Conservation (phyloP, 2,797 vertebrate genomes). For the Neopelma chrysocephalum region DNA sequence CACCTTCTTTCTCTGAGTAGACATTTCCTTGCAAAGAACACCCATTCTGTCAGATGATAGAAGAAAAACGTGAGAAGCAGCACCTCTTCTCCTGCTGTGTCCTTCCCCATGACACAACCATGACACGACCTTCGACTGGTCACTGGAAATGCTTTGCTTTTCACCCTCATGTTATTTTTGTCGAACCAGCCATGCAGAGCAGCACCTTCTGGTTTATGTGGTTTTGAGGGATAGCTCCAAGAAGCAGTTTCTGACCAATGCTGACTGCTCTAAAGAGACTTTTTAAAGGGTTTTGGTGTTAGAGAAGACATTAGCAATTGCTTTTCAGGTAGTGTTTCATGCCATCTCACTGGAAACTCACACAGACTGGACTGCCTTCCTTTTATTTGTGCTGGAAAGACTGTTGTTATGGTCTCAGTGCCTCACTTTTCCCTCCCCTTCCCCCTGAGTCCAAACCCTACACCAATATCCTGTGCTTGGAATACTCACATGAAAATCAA, state of each 20-base stretch:
- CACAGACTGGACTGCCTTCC: not conserved
- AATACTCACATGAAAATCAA: rapidly evolving
- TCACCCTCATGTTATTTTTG: not conserved
- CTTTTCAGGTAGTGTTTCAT: not conserved
- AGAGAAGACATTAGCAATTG: not conserved
- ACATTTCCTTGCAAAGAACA: not conserved
- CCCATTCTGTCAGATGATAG: not conserved
- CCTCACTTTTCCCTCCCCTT: not conserved
- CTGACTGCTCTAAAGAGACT: not conserved
- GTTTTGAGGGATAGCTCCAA: not conserved
- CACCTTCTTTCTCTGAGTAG: not conserved
- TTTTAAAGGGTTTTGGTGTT: not conserved
- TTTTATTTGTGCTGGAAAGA: not conserved
- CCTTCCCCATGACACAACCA: rapidly evolving
- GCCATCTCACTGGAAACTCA: rapidly evolving
- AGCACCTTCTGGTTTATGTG: rapidly evolving
- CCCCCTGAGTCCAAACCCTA: not conserved
- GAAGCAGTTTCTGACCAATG: not conserved
- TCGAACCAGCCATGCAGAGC: not conserved
- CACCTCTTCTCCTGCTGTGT: not conserved
- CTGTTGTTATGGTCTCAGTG: not conserved
- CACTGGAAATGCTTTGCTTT: not conserved
- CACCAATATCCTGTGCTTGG: not conserved
- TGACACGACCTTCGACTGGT: not conserved
- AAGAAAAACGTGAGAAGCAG: not conserved